Evolutionary conservation across 2,113 vertebrate species (phyloP), one percentile per base, ranked within the genome.

Genomic region (Catharus bicknelli): DNA sequence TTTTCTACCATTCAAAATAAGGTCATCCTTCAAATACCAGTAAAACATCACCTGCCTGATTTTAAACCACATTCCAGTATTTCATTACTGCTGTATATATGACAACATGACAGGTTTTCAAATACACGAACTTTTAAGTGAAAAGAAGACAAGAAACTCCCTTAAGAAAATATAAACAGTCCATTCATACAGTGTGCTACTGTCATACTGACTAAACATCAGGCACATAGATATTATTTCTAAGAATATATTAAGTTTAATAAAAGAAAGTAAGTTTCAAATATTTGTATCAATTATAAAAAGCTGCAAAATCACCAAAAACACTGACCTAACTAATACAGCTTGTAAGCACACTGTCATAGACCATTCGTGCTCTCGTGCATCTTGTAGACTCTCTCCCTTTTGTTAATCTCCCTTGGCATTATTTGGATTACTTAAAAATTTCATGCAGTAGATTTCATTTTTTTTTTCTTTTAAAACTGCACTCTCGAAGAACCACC

Each of bases 391-490:
- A 95, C 48, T 73, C 63, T 90, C 43, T 57, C 48, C 62, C 40
- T 80, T 64, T 62, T 78, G 27, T 76, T 90, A 91, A 97, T 96
- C 92, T 97, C 86, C 88, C 92, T 96, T 96, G 94, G 91, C 85
- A 96, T 85, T 95, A 93, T 62, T 88, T 97, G 91, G 97, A 97
- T 95, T 97, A 94, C 93, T 97, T 98, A 97, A 98, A 96, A 98
- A 97, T 98, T 98, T 98, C 96, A 98, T 94, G 93, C 97, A 93
- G 93, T 10, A 88, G 93, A 93, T 98, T 97, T 14, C 4, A 26
- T 20, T 16, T 34, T 36, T 26, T 29, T 38, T 13, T 27, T 16
- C 47, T 34, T 69, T 84, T 48, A 43, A 22, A 94, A 95, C 34
- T 62, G 38, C 13, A 91, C 45, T 78, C 50, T 42, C 85, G 20